Evolutionary conservation across 1,140 invertebrate species (phyloP), one percentile per base, ranked within the genome.

Genomic region (Cataglyphis hispanica): DNA sequence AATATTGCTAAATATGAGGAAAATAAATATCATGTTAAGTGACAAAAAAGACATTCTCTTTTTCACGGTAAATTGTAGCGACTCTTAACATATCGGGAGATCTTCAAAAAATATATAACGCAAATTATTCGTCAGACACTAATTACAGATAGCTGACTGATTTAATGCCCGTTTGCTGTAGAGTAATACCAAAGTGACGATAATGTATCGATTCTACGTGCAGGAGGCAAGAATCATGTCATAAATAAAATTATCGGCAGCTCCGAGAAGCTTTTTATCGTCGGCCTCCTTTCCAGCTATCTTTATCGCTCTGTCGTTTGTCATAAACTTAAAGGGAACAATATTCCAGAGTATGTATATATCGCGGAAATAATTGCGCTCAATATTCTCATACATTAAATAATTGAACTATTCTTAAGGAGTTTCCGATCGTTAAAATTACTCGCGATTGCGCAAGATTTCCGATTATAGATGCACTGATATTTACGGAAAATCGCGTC

Each of bases 71-170:
- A 69, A 67, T 50, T 31, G 25, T 19, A 22, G 2, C 25, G 25
- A 1, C 10, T 63, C 37, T 31, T 43, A 25, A 74, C 19, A 34
- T 75, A 22, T 58, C 7, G 31, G 34, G 46, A 22, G 8, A 46
- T 43, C 25, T 72, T 72, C 16, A 31, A 11, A 11, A 56, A 37
- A 37, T 37, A 56, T 16, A 5, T 22, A 19, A 22, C 34, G n/a
- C 50, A 31, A 60, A 11, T 34, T 74, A 83, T 74, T 60, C 11
- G 10, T 40, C 16, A 19, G 34, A 40, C 5, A 58, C 0, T 72
- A 81, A 81, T 60, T 60, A 60, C 67, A 60, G 34, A 83, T 37
- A 70, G 53, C 34, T 74, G 37, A 50, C 11, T 43, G 53, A 83
- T 60, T 34, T 43, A 22, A 27, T 19, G 8, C n/a, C 8, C 22